Base-by-base conservation (phyloP, 2,888 invertebrate genomes). In the Parnassius mnemosyne region DNA sequence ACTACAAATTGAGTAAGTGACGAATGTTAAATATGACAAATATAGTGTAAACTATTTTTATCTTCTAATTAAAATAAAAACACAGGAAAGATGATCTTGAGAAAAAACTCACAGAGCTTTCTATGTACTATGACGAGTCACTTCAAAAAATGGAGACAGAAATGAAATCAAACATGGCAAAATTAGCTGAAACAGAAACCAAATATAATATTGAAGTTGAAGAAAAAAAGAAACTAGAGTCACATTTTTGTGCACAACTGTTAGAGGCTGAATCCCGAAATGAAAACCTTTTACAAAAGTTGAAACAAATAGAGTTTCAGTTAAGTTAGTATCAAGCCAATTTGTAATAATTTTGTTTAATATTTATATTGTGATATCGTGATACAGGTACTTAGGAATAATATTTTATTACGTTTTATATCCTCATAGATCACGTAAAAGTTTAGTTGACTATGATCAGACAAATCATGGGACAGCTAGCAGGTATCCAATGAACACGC, bases 21-120 rank as follows among this genome's bases (percentile, higher is more conserved):
- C 34, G 5, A 34, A 34, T 3, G 34, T 46, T 20, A 49, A 41
- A 42, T 12, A 47, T 41, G 10, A 20, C 13, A 62, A 50, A 11
- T 10, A 56, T 25, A 3, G 20, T n/a, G n/a, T 7, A 46, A 11
- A 46, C n/a, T 41, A 11, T 49, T 0, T 50, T 2, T 55, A 50
- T 43, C 25, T 10, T 16, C 10, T 42, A 3, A 25, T 44, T 60
- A 25, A 58, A 42, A 5, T n/a, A 53, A n/a, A 55, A 50, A 54
- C 60, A 66, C 63, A 91, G 91, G 65, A 91, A 90, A 75, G 81
- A 85, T 73, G 81, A 85, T 51, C 77, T 91, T 7, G 86, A 86
- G 67, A 83, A 76, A 47, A 78, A 79, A 7, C 75, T 90, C 10
- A 69, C 70, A 44, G 82, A 85, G 46, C 69, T 87, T 51, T 83